Percentiles rank a stretch among this genome's conserved stretches.
These are phyloP conservation scores for Cathartes aura DNA, from an alignment of 2,113 vertebrate genomes.

Conservation along the genomic window DNA sequence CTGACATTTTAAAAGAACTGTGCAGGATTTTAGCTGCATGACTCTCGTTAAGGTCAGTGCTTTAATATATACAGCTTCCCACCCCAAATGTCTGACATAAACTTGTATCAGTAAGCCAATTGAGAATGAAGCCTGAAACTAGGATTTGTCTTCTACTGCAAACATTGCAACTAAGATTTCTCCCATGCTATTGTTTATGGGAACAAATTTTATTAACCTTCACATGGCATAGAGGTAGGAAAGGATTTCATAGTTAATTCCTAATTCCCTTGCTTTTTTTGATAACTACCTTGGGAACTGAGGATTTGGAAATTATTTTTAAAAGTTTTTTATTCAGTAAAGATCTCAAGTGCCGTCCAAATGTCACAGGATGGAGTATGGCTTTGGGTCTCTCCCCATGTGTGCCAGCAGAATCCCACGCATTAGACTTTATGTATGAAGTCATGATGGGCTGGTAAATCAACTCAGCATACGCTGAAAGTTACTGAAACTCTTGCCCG, in stretches of 20 bases:
- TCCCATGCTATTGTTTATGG: not conserved
- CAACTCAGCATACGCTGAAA: not conserved
- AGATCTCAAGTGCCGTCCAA: not conserved
- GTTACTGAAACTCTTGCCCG: not conserved
- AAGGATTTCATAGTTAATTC: not conserved
- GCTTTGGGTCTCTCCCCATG: not conserved
- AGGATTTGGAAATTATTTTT: not conserved
- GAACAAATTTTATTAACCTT: not conserved
- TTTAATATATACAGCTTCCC: constrained; percentile 52
- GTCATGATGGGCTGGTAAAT: not conserved
- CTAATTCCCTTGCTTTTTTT: not conserved
- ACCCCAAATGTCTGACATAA: constrained; percentile 27
- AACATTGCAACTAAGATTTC: not conserved
- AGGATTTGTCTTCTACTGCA: not conserved
- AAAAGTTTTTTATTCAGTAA: not conserved
- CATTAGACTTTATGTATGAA: not conserved
- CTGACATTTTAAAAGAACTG: constrained; percentile 66
- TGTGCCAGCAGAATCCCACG: not conserved
- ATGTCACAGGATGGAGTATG: not conserved
- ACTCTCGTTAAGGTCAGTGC: constrained; percentile 57
- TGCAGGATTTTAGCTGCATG: constrained; percentile 32
- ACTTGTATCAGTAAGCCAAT: not conserved
- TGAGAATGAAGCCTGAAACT: constrained; percentile 29
- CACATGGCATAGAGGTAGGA: not conserved
- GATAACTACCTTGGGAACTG: not conserved